phyloP scores from a whole-genome alignment of 92 coral and sea anemone genomes.

The Siderastrea siderea region DNA sequence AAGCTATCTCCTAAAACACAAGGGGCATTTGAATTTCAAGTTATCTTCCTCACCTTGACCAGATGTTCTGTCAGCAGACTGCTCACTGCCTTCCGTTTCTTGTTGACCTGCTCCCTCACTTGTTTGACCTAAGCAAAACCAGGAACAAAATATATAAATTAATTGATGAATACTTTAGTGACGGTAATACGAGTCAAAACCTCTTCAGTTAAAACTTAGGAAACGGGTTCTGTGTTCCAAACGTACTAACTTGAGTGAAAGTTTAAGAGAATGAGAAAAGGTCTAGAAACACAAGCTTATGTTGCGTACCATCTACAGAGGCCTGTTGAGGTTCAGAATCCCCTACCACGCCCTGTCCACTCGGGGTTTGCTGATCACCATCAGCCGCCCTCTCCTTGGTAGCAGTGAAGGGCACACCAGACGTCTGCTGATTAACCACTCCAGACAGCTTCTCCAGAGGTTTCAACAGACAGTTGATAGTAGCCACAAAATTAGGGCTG shows the following conservation, averaged over 20 bases:
- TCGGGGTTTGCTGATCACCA: conserved; percentile 30
- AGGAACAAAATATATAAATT: background rate
- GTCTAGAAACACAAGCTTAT: background rate
- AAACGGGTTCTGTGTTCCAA: too few relatives aligned
- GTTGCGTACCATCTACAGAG: conserved; percentile 16
- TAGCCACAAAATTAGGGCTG: conserved; percentile 92
- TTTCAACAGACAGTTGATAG: conserved; percentile 88
- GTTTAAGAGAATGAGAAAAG: background rate
- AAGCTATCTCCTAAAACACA: too few relatives aligned
- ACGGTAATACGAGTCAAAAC: too few relatives aligned
- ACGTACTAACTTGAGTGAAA: background rate
- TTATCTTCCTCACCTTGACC: conserved; percentile 8
- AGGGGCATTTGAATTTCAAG: background rate
- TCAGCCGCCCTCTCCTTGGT: conserved; percentile 14
- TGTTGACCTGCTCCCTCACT: conserved; percentile 1
- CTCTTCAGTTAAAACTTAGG: too few relatives aligned
- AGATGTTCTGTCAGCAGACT: conserved; percentile 1
- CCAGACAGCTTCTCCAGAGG: conserved; percentile 97
- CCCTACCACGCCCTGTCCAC: conserved; percentile 31
- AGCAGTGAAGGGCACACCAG: conserved; percentile 39
- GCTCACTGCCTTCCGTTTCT: background rate
- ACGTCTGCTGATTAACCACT: conserved; percentile 85
- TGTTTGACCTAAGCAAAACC: conserved; percentile 11
- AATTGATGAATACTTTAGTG: background rate
- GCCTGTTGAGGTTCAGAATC: conserved; percentile 20